phyloP scores from a whole-genome alignment of 2,888 invertebrate genomes.

The Microplitis manilae region DNA sequence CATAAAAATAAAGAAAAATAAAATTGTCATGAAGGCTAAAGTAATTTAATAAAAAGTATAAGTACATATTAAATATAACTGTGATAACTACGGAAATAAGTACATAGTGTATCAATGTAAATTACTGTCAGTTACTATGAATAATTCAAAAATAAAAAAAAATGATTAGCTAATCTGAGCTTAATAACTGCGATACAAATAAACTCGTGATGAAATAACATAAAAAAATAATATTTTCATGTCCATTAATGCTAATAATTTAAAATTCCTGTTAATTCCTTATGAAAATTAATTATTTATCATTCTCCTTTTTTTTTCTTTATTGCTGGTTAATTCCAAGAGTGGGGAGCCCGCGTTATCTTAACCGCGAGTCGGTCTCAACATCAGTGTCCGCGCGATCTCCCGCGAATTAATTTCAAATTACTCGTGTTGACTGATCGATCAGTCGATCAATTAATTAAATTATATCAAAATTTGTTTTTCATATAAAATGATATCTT shows the following conservation, averaged over 20 bases:
- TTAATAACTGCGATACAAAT: background rate
- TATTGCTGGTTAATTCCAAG: background rate
- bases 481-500: background rate
- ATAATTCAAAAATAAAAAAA: background rate
- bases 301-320: background rate
- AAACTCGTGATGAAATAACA: too few species aligned
- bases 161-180: background rate
- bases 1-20: background rate
- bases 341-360: slow-evolving; percentile 32
- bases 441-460: background rate
- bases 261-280: too few species aligned
- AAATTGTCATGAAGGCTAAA: background rate
- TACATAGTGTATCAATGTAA: background rate
- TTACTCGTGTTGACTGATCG: slow-evolving; percentile 17
- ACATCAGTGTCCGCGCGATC: slow-evolving; percentile 22
- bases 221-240: too few species aligned
- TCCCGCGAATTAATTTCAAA: slow-evolving; percentile 18
- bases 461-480: background rate
- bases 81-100: background rate
- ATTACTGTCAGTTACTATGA: background rate
- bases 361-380: slow-evolving; percentile 18
- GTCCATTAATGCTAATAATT: too few species aligned
- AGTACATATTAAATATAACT: background rate
- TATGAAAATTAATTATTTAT: background rate
- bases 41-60: background rate